phyloP scores from a whole-genome alignment of 2,113 vertebrate species.

The Ranitomeya imitator region DNA sequence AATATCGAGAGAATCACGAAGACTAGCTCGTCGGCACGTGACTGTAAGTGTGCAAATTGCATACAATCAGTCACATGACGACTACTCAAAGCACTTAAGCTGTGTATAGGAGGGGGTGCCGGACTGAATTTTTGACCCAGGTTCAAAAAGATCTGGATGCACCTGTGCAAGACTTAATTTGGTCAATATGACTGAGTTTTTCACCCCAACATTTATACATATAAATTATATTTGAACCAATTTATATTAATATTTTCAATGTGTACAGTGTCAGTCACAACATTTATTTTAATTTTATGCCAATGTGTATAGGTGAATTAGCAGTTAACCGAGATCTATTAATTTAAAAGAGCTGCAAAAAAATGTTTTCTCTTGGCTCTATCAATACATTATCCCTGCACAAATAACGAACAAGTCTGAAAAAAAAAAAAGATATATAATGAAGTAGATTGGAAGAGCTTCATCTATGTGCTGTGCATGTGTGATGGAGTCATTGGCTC shows the following conservation, averaged over 20 bases:
- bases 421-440: slow-evolving; percentile 2
- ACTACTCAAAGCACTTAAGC: too few species aligned
- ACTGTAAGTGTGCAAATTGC: too few species aligned
- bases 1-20: too few species aligned
- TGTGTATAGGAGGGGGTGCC: too few species aligned
- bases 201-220: not conserved
- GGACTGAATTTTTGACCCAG: too few species aligned
- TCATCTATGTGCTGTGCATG: slow-evolving; percentile 18
- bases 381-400: not conserved
- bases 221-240: not conserved
- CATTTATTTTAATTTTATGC: not conserved
- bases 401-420: slow-evolving; percentile 2
- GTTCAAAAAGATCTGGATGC: too few species aligned
- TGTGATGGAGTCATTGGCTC: slow-evolving; percentile 33
- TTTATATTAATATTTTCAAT: not conserved
- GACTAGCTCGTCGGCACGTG: too few species aligned
- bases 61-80: too few species aligned
- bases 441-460: not conserved
- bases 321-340: not conserved
- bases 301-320: not conserved
- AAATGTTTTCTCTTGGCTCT: not conserved
- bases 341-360: not conserved
- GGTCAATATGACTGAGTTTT: not conserved
- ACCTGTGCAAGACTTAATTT: not conserved
- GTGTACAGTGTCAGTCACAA: not conserved